Conservation (phyloP, 2,113 vertebrate species). For the Megaleporinus macrocephalus region DNA sequence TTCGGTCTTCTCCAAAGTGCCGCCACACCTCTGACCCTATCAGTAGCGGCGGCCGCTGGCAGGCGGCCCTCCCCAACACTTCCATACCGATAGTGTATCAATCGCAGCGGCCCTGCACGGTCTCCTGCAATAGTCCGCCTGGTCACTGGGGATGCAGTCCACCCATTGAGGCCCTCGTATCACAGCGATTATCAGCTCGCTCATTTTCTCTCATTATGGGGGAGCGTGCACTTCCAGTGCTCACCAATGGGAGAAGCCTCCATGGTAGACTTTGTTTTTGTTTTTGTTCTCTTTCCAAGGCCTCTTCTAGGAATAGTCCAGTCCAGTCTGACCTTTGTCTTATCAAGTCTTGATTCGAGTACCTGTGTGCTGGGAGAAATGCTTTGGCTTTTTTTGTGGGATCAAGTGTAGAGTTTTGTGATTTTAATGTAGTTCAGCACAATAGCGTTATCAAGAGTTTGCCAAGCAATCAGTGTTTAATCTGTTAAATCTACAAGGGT, state of each 20-base stretch:
- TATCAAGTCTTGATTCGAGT: not conserved
- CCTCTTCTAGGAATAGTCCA: not conserved
- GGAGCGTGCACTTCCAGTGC: slow-evolving; percentile 73
- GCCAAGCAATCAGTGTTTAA: too few species aligned
- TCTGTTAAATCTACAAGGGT: too few species aligned
- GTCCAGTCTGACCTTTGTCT: not conserved
- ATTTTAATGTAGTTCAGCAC: too few species aligned
- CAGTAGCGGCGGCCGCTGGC: slow-evolving; percentile 58
- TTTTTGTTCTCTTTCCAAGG: not conserved
- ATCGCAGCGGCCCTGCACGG: slow-evolving; percentile 47
- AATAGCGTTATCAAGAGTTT: too few species aligned
- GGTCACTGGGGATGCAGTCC: slow-evolving; percentile 62
- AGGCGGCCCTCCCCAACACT: slow-evolving; percentile 63
- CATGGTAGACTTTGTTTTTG: not conserved
- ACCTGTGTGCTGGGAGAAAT: too few species aligned
- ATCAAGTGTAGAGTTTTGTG: too few species aligned
- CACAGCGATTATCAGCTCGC: slow-evolving; percentile 71
- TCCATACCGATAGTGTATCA: slow-evolving; percentile 66
- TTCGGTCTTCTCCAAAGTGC: slow-evolving; percentile 37
- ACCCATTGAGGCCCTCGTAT: slow-evolving; percentile 69
- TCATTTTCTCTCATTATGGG: slow-evolving; percentile 78
- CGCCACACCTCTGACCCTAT: slow-evolving; percentile 65
- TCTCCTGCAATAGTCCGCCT: slow-evolving; percentile 48
- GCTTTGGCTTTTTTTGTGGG: too few species aligned
- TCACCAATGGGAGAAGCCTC: slow-evolving; percentile 38